Base-by-base conservation (phyloP, 1,140 invertebrate species). In the Rhyacophila brunnea region DNA sequence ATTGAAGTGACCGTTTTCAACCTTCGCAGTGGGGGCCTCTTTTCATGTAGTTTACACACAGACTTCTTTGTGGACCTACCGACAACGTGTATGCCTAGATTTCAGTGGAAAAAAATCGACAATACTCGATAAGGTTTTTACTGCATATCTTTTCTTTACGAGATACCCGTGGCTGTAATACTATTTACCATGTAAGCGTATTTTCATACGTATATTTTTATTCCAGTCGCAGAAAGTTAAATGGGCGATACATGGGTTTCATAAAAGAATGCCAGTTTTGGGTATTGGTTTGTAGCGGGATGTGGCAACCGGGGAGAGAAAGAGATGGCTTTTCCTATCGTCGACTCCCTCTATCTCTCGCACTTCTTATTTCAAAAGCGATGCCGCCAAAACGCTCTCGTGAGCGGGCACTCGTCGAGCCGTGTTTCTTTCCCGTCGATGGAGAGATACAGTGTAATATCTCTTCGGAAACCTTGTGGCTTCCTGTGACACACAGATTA, bases 361-460 rank as follows among this genome's bases (percentile, higher is more conserved):
- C 19, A 20, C 46, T 57, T 57, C 35, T 57, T 35, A 43, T 45
- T 57, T 49, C 55, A 57, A 57, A 52, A 49, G 46, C 55, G 55
- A 57, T 57, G 55, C 55, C 55, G 55, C 55, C 55, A 57, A 48
- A 57, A 57, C 45, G 46, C 38, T n/a, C 14, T 47, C 53, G 42
- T 32, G 43, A 17, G 28, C 38, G 20, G 43, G 53, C 44, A 15
- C 32, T 34, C 34, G n/a, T 40, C 32, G 43, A 20, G 53, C 44
- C 38, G 48, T 35, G 28, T 36, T n/a, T 15, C 34, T 40, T 40
- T 15, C 11, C 32, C 19, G 35, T 23, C 46, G 46, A 32, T 45
- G 38, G 51, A 0, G 23, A 17, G 51, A 54, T 54, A 43, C 32
- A n/a, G 17, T 6, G n/a, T n/a, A n/a, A 13, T 34, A 34, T 13